Base-by-base conservation (phyloP, 2,797 vertebrate genomes). In the Coracias cyanogaster region DNA sequence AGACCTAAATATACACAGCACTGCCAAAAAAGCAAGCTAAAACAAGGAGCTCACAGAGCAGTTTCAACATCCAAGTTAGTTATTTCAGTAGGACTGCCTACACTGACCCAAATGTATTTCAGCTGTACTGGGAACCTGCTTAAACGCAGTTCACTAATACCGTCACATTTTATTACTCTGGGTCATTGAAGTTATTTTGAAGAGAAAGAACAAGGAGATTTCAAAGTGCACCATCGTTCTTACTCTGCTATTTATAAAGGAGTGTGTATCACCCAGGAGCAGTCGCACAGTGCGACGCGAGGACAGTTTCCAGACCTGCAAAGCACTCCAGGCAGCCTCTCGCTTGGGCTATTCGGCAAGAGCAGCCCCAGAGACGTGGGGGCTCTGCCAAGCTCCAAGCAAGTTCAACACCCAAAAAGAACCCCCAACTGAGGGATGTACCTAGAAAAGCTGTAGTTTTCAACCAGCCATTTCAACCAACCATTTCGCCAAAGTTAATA, bases 51-150 rank as follows among this genome's bases (percentile, higher is more conserved):
- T 89, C 74, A 74, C 10, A 39, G 45, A 81, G 55, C 66, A 41
- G 20, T 95, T 96, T 95, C 96, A 93, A 94, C 91, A 96, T 20
- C 76, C 21, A 45, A 70, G 51, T 89, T 35, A 49, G 62, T 79
- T 93, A 86, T 86, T 91, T 73, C 81, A 90, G 21, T 71, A 48
- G 62, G 82, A 10, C 89, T 93, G 82, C 78, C 77, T 82, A 94
- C 96, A 95, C 62, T 94, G 87, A 96, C 95, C 76, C 87, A 95
- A 45, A 72, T 86, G 80, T 61, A 55, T n/a, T 84, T 45, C 64
- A 82, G 88, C 70, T 39, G 39, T 45, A 29, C 86, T 26, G 60
- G 70, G 70, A 94, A 45, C 70, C 61, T 25, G 1, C 82, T 82
- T 46, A 80, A 51, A 76, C 2, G 1, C 62, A 90, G 31, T 20